Conservation (phyloP, 2,113 vertebrate species). For the Melanerpes formicivorus region DNA sequence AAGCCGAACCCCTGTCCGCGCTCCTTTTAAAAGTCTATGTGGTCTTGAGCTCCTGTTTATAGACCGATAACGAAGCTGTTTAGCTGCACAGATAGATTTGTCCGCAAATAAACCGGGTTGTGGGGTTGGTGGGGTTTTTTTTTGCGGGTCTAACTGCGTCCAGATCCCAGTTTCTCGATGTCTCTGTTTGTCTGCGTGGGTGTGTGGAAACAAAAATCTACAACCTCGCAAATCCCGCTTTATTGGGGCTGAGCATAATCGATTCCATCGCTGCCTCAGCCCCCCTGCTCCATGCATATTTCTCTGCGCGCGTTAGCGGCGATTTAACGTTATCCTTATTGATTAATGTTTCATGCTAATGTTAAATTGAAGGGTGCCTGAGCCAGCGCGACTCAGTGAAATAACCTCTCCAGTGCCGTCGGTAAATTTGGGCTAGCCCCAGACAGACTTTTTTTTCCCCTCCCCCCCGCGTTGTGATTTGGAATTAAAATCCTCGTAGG, state of each 20-base stretch:
- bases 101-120: not conserved
- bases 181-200: not conserved
- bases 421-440: not conserved
- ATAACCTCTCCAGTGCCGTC: not conserved
- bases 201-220: not conserved
- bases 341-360: not conserved
- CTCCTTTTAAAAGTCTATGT: not conserved
- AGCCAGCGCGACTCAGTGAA: not conserved
- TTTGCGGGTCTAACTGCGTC: not conserved
- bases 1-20: not conserved
- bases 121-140: not conserved
- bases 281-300: not conserved
- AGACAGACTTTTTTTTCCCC: not conserved
- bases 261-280: not conserved
- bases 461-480: not conserved
- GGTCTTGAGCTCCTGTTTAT: not conserved
- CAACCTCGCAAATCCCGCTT: conserved; percentile 39
- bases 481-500: not conserved
- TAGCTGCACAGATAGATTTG: not conserved
- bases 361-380: not conserved
- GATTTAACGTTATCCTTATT: not conserved
- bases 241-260: conserved; percentile 9
- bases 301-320: not conserved
- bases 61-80: not conserved
- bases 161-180: not conserved